Percentiles rank a stretch among this genome's conserved stretches.
Conservation (phyloP, 2,113 vertebrate species). For the Anseranas semipalmata region DNA sequence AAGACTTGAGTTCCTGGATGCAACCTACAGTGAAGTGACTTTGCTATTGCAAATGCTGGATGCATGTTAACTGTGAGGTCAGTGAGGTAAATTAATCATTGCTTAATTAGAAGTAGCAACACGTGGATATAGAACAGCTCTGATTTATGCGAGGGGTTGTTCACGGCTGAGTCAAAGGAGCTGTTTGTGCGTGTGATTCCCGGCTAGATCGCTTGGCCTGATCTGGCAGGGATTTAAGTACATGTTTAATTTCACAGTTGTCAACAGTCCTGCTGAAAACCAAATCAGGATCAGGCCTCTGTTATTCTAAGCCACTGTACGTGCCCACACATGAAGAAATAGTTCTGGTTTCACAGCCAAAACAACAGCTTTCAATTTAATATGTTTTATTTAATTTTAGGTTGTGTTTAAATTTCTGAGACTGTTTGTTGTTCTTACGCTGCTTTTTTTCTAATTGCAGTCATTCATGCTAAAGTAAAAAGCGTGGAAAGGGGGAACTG, state of each 20-base stretch:
- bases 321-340: constrained; percentile 18
- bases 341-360: background rate
- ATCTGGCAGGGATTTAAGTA: constrained; percentile 5
- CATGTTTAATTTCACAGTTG: constrained; percentile 27
- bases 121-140: background rate
- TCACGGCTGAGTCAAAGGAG: background rate
- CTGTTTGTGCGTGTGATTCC: background rate
- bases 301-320: constrained; percentile 12
- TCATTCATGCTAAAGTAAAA: constrained; percentile 85
- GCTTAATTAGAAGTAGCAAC: background rate
- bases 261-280: constrained; percentile 41
- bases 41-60: background rate
- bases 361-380: background rate
- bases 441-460: constrained; percentile 58
- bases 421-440: background rate
- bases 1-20: background rate
- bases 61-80: background rate
- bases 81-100: background rate
- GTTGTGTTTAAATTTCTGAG: background rate
- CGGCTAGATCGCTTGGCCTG: background rate
- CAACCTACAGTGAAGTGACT: background rate
- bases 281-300: background rate
- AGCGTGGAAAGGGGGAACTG: constrained; percentile 79
- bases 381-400: background rate
- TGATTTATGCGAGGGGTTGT: background rate